Conservation (phyloP, 2,113 vertebrate species). For the Psephotus haematonotus region DNA sequence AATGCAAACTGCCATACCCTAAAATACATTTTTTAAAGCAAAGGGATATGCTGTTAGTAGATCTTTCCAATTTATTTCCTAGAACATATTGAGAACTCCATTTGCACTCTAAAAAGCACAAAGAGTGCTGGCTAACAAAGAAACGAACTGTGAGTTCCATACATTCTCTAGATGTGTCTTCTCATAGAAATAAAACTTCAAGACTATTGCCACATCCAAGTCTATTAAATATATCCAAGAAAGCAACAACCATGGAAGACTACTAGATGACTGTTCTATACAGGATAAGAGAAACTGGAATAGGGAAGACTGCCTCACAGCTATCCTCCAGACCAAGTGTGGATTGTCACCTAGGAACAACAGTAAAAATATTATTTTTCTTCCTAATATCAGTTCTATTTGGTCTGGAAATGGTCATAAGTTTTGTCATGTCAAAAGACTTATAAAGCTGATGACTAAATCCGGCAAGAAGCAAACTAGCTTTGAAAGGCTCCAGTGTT, state of each 20-base stretch:
- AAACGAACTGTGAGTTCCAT: neutral
- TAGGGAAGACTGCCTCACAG: neutral
- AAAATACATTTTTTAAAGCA: neutral
- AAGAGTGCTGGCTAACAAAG: neutral
- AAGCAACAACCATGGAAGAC: neutral
- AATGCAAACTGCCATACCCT: neutral
- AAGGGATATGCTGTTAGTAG: neutral
- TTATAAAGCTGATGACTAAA: constrained; percentile 30
- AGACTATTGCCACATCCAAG: neutral
- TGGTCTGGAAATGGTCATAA: neutral
- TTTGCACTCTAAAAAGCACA: neutral
- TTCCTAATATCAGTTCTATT: neutral
- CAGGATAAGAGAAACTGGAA: neutral
- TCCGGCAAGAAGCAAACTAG: neutral
- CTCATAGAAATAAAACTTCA: neutral
- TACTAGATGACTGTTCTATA: neutral
- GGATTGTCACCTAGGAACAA: neutral
- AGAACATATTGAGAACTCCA: neutral
- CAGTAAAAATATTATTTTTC: neutral
- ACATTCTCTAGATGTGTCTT: neutral
- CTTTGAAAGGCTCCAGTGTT: constrained; percentile 1
- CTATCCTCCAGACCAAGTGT: neutral
- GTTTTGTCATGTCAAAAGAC: neutral
- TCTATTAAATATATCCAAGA: neutral
- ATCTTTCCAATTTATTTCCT: neutral